phyloP scores from a whole-genome alignment of 2,113 vertebrate genomes.

The Apteryx mantelli region DNA sequence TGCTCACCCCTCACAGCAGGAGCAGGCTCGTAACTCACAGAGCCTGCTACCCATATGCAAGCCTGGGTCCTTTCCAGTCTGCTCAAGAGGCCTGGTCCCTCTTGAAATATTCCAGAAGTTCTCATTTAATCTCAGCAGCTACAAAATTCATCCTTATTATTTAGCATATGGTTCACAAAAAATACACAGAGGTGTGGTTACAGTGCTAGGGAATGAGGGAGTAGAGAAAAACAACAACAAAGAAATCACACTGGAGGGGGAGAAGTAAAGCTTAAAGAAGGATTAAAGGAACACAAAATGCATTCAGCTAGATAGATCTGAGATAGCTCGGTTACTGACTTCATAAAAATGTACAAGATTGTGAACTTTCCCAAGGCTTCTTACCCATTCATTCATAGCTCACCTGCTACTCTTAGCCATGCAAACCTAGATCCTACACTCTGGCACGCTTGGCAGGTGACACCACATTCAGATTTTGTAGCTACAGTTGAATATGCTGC shows the following conservation, averaged over 20 bases:
- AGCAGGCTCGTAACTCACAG: background rate
- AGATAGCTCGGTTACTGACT: background rate
- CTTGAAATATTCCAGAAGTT: background rate
- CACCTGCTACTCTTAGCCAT: background rate
- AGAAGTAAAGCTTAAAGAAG: background rate
- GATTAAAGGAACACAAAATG: background rate
- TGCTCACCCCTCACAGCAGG: background rate
- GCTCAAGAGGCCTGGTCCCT: background rate
- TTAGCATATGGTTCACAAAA: background rate
- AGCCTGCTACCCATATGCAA: background rate
- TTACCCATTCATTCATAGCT: constrained; percentile 4
- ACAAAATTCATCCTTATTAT: background rate
- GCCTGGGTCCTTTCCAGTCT: background rate
- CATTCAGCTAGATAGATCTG: background rate
- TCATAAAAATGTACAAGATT: rapidly evolving
- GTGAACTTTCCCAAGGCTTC: constrained; percentile 5
- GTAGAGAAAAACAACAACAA: background rate
- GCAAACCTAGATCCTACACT: background rate
- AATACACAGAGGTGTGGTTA: background rate
- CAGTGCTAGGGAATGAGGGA: background rate
- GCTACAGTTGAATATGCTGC: background rate
- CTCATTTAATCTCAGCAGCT: background rate
- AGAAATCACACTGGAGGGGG: rapidly evolving
- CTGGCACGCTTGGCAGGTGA: background rate
- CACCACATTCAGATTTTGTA: background rate